Evolutionary conservation across 1,140 invertebrate species (phyloP).

Genomic region (Campoletis sonorensis): DNA sequence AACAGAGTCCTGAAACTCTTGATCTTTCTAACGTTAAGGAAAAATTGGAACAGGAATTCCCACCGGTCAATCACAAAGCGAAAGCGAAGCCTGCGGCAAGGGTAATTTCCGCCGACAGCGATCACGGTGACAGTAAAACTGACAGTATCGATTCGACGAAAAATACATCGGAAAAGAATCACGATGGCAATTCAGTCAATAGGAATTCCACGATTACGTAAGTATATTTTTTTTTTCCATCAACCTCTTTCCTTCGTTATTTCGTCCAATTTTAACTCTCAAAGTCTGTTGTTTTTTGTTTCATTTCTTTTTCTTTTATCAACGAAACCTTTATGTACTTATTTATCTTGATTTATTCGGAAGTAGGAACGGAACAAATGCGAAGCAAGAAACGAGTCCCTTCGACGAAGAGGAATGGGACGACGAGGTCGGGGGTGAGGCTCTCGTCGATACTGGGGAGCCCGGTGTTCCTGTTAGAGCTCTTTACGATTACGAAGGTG

Average conservation of each 20-base stretch:
- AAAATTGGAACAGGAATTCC: slow-evolving; percentile 74
- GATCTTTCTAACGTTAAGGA: slow-evolving; percentile 42
- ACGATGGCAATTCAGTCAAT: slow-evolving; percentile 74
- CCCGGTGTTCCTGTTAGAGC: slow-evolving; percentile 95
- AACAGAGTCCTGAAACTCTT: slow-evolving; percentile 40
- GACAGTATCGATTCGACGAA: slow-evolving; percentile 71
- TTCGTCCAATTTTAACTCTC: background rate
- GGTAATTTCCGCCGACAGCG: slow-evolving; percentile 72
- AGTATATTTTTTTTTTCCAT: slow-evolving; percentile 49
- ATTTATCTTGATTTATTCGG: too few species aligned
- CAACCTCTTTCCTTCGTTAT: slow-evolving; percentile 1
- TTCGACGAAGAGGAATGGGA: slow-evolving; percentile 91
- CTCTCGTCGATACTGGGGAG: slow-evolving; percentile 93
- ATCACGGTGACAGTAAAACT: slow-evolving; percentile 69
- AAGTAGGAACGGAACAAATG: slow-evolving; percentile 79
- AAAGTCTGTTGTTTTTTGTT: background rate
- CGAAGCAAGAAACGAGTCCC: slow-evolving; percentile 84
- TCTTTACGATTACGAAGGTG: slow-evolving; percentile 97
- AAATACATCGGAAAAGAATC: slow-evolving; percentile 71
- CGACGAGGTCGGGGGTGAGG: slow-evolving; percentile 89
- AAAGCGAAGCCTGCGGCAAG: slow-evolving; percentile 71
- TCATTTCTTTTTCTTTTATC: slow-evolving; percentile 46
- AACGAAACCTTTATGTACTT: background rate
- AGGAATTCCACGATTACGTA: slow-evolving; percentile 73
- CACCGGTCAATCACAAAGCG: slow-evolving; percentile 78